Evolutionary conservation across 2,888 invertebrate species (phyloP), one percentile per base, ranked within the genome.

Genomic region (Brachyptera putata): DNA sequence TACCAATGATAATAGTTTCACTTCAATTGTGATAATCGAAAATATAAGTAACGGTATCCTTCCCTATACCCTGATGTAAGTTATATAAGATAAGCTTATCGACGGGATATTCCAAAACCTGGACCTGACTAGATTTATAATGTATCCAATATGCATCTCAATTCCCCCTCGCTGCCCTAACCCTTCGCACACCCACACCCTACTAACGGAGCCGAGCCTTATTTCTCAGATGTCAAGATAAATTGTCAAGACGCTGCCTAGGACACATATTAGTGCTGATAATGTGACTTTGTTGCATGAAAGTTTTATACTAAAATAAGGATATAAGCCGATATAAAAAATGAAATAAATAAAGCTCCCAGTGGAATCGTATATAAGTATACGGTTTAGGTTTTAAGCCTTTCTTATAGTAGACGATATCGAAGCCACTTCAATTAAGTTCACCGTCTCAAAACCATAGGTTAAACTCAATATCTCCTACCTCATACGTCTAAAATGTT

Each of bases 391-490:
- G n/a, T n/a, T n/a, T 7, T 34, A 53, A 53, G 53, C 34, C 36
- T 24, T 46, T 24, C 37, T 53, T 53, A 18, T 53, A 34, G 11
- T 43, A 3, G 21, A 43, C 11, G 18, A 21, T 18, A 18, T 43
- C 43, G 46, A 53, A 53, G 53, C 53, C 53, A 36, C 34, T 53
- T 36, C 53, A 53, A 53, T 53, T 53, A 53, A 53, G 53, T 34
- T 53, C 22, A 34, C n/a, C 9, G 34, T 16, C 34, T 53, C 21
- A 21, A 21, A 53, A 53, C 36, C 53, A 21, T 36, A 13, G 36
- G 34, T 18, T 53, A 18, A 5, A 41, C n/a, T 21, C n/a, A 46
- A 46, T 46, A 46, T 46, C 50, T 50, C 30, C 46, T 46, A 16
- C 50, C 34, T 50, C 18, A 53, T 21, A 21, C 36, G 34, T 53